Evolutionary conservation across 2,797 vertebrate species (phyloP), one percentile per base, ranked within the genome.

Genomic region (Lycodopsis pacificus): DNA sequence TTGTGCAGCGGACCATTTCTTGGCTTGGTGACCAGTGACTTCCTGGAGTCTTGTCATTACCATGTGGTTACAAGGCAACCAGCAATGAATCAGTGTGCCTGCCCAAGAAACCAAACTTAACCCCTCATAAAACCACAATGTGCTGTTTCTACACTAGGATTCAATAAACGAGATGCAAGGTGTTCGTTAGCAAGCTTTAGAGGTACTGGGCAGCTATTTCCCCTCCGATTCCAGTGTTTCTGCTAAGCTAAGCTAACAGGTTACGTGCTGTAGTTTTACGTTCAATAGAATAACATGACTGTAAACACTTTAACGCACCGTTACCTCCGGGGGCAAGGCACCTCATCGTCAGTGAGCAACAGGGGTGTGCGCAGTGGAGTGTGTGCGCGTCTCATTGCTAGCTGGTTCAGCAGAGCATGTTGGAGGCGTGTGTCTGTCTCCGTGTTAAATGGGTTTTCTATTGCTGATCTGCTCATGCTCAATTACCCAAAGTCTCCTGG

Each of bases 391-490:
- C 48, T 77, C 42, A 12, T 65, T 76, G 79, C 84, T 86, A 67
- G 79, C 76, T 48, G 13, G 65, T 30, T 40, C 56, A 76, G 61
- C 76, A 56, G 40, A 77, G 56, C 62, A 54, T 81, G 53, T 73
- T 61, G 34, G 71, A 73, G 70, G 78, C n/a, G 61, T 38, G 79
- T 84, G 90, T 93, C 93, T 91, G 86, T 88, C 85, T 82, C 86
- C 56, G 80, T 85, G 90, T 91, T 89, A 94, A 94, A 94, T 80
- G 72, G 77, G 76, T 88, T 94, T 95, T 95, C 93, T 92, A 89
- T 91, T 91, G 93, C 92, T 86, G 91, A 93, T 93, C 88, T 91
- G 93, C 93, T 95, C 95, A 95, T 93, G 94, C 94, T 96, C 94
- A 95, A 95, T 95, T 95, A 95, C 92, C 92, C 94, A 83, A 63